Conservation (phyloP, 2,797 vertebrate genomes). For the Erpetoichthys calabaricus region DNA sequence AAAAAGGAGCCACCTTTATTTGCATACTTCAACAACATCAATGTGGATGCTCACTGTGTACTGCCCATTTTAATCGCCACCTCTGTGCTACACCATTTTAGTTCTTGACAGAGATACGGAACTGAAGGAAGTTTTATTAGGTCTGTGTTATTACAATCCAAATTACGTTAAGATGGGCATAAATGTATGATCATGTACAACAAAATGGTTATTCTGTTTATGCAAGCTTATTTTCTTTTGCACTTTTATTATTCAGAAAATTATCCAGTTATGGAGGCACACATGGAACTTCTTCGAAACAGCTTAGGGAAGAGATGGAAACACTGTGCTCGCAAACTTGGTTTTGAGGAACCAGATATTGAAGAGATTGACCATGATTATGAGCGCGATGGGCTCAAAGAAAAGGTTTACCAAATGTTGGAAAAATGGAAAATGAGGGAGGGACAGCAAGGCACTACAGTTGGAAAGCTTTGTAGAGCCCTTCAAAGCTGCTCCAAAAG, state of each 20-base stretch:
- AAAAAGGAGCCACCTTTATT: too few species aligned
- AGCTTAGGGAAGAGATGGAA: slow-evolving; percentile 77
- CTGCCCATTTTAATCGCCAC: too few species aligned
- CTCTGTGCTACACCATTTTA: too few species aligned
- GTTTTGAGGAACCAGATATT: slow-evolving; percentile 61
- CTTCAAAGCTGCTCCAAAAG: slow-evolving; percentile 45
- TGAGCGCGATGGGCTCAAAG: slow-evolving; percentile 68
- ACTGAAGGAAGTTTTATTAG: too few species aligned
- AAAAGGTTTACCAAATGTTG: slow-evolving; percentile 88
- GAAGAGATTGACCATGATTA: slow-evolving; percentile 81
- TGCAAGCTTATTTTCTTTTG: neutral
- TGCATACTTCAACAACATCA: too few species aligned
- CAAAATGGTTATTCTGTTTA: neutral
- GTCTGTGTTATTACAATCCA: too few species aligned
- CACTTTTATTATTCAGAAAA: slow-evolving; percentile 27
- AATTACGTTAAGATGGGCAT: too few species aligned
- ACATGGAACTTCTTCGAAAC: slow-evolving; percentile 65
- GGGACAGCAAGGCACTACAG: slow-evolving; percentile 63
- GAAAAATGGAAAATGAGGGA: slow-evolving; percentile 77
- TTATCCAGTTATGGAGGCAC: slow-evolving; percentile 42
- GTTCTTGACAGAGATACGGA: too few species aligned
- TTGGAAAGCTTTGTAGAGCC: slow-evolving; percentile 68
- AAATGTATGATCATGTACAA: too few species aligned
- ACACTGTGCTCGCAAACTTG: slow-evolving; percentile 62
- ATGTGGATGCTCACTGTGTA: too few species aligned